A percentile compares a stretch with the other conserved stretches of the same genome.
phyloP scores from a whole-genome alignment of 1,140 invertebrate species.

The Laodelphax striatellus region DNA sequence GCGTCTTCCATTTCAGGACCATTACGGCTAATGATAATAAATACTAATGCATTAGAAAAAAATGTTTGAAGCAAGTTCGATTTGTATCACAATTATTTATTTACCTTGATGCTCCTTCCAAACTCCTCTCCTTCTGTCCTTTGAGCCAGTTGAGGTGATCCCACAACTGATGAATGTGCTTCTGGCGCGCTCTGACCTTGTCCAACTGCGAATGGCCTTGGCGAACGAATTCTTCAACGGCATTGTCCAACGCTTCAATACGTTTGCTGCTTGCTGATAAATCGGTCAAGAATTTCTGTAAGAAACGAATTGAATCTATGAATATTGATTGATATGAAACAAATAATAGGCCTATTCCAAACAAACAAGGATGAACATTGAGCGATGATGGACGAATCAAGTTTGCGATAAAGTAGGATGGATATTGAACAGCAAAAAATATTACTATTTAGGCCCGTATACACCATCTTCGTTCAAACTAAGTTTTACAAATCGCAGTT shows the following conservation, averaged over 20 bases:
- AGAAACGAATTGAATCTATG: constrained; percentile 19
- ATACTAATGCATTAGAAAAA: too few relatives aligned
- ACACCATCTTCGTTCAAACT: too few relatives aligned
- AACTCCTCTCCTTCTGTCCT: constrained; percentile 77
- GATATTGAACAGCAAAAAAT: too few relatives aligned
- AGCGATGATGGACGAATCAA: too few relatives aligned
- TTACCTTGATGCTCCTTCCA: constrained; percentile 79
- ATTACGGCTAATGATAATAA: too few relatives aligned
- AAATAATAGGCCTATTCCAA: neutral
- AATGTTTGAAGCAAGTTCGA: neutral
- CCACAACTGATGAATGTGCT: constrained; percentile 80
- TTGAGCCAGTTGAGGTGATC: constrained; percentile 80
- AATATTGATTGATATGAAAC: constrained; percentile 2
- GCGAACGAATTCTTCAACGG: constrained; percentile 74
- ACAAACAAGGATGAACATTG: too few relatives aligned
- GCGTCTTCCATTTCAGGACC: too few relatives aligned
- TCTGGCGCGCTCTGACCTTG: constrained; percentile 65
- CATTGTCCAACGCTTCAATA: constrained; percentile 76
- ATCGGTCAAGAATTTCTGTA: constrained; percentile 86
- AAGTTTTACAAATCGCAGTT: too few relatives aligned
- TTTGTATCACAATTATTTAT: neutral
- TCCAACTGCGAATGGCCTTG: constrained; percentile 79
- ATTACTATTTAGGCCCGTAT: too few relatives aligned
- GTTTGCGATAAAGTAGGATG: too few relatives aligned
- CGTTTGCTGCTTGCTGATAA: constrained; percentile 83